phyloP scores from a whole-genome alignment of 2,888 invertebrate genomes.

The Clostera curtula region DNA sequence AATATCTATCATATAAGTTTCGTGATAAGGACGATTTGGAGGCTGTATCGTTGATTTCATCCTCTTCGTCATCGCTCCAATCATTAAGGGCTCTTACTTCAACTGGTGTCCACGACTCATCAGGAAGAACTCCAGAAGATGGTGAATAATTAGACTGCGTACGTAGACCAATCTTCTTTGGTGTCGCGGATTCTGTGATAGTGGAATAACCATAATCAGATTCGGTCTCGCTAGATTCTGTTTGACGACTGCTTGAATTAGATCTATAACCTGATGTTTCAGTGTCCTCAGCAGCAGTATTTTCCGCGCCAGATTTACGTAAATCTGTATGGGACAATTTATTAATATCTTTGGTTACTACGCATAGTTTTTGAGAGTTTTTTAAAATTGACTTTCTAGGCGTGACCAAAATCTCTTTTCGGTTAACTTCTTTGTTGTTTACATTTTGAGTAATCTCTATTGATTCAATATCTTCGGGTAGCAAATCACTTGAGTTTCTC shows the following conservation, averaged over 20 bases:
- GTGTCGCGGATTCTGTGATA: conserved; percentile 75
- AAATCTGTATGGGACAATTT: conserved; percentile 13
- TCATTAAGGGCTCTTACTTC: conserved; percentile 51
- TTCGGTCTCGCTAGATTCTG: conserved; percentile 68
- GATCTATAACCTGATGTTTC: conserved; percentile 75
- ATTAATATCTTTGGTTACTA: conserved; percentile 29
- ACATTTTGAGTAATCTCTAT: conserved; percentile 18
- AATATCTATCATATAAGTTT: conserved; percentile 55
- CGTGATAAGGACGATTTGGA: conserved; percentile 43
- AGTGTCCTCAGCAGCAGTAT: conserved; percentile 49
- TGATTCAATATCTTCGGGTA: conserved; percentile 32
- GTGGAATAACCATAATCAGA: conserved; percentile 78
- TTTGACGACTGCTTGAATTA: conserved; percentile 55
- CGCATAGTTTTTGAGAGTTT: conserved; percentile 37
- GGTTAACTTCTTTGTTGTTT: conserved; percentile 20
- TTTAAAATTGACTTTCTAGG: conserved; percentile 60
- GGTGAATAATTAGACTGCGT: conserved; percentile 45
- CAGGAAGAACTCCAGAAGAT: conserved; percentile 66
- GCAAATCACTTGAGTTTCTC: conserved; percentile 20
- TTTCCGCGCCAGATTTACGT: conserved; percentile 25
- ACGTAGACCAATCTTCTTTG: conserved; percentile 68
- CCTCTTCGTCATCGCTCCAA: conserved; percentile 59
- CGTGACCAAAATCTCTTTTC: conserved; percentile 26
- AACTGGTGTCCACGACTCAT: conserved; percentile 64
- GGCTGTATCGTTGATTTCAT: conserved; percentile 37